Base-by-base conservation (phyloP, 2,113 vertebrate genomes). In the Petrocephalus zakoni region DNA sequence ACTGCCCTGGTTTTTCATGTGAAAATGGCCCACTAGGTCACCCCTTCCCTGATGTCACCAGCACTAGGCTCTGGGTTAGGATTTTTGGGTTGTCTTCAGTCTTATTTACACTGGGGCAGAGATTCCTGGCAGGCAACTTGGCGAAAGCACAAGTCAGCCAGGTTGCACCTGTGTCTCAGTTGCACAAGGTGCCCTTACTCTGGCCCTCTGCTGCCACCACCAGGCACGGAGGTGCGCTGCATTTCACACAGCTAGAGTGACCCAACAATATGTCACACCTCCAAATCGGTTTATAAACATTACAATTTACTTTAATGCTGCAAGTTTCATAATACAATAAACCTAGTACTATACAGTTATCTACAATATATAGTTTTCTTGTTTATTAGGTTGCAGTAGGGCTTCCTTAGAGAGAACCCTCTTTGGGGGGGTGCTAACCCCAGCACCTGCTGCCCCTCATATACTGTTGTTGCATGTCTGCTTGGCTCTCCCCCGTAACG, bases 101-200 rank as follows among this genome's bases (percentile, higher is more conserved):
- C 81, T 83, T 81, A 46, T 46, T 81, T 17, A 81, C 37, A 81
- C 7, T 49, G 19, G 19, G 49, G 11, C 81, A 83, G 21, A 22
- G 46, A 83, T n/a, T 46, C 42, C 46, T 83, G 42, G 81, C 81
- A 22, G 81, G 37, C 21, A n/a, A 2, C 46, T 49, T n/a, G 37
- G 46, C 81, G 49, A n/a, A n/a, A 49, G 8, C 9, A n/a, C 21
- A 10, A 83, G 68, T 17, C 46, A 49, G 42, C 78, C 42, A 21
- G 22, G 78, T 47, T 11, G 34, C 29, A 88, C 75, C 51, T 88
- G 81, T 25, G 89, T 81, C 72, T 81, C 87, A 21, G 4, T 52
- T 37, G 19, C 9, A 29, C 22, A 52, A 5, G 47, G 22, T 47
- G 72, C 25, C 68, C 68, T 17, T 13, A 17, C 37, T 87, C 68